Evolutionary conservation across 2,888 invertebrate genomes (phyloP), one percentile per base, ranked within the genome.

Genomic region (Operophtera brumata): DNA sequence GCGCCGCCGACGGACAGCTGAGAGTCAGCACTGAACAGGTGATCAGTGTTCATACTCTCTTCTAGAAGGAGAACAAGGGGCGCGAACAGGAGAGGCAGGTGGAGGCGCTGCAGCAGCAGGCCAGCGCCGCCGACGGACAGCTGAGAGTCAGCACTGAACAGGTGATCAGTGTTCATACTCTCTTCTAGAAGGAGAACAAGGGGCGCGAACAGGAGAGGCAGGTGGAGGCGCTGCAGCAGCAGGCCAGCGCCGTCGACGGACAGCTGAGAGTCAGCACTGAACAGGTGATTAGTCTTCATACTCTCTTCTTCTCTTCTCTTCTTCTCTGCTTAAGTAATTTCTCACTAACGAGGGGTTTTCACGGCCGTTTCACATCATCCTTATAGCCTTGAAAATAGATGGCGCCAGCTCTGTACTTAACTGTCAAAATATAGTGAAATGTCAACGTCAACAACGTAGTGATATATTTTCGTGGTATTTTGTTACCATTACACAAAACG

Each of bases 1-100:
- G 92, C 65, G 93, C 95, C 41, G 93, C 96, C 14, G 96, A 96
- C 78, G 94, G 94, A 70, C 93, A 94, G 61, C 93, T 94, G 66
- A 92, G 95, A 62, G 93, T 94, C 65, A 94, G 94, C 70, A 94
- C 94, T 73, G 96, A 96, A 79, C 96, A 96, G 92, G 95, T 95
- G 82, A n/a, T n/a, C n/a, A n/a, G n/a, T n/a, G n/a, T n/a, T n/a
- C n/a, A n/a, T n/a, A n/a, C n/a, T n/a, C n/a, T n/a, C 25, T 97
- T 94, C 80, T 95, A n/a, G 94, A 95, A 96, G 94, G 97, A 97
- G 86, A 94, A 93, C 55, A 96, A 96, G 81, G 95, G 96, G 59
- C 92, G 95, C 43, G 97, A 97, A 75, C 96, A 97, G 71, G 95
- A 96, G 66, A 93, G 95, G 70, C 96, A 96, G 79, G 92, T 96